Percentiles rank a stretch among this genome's conserved stretches.
phyloP scores from a whole-genome alignment of 2,113 vertebrate species.

The Sphyrna mokarran region DNA sequence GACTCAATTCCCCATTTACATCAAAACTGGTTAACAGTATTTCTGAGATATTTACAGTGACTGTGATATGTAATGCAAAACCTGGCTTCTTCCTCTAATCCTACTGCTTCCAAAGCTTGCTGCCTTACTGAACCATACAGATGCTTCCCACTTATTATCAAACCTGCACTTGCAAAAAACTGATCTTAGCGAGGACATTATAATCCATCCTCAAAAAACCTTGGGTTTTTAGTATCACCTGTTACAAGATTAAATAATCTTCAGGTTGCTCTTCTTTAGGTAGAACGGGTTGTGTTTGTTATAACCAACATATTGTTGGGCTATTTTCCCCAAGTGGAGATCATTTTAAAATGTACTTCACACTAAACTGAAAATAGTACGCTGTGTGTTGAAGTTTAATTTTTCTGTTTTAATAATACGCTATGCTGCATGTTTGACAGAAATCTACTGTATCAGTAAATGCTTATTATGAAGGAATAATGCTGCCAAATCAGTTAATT shows the following conservation, averaged over 20 bases:
- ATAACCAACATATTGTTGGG: not conserved
- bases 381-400: not conserved
- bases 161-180: not conserved
- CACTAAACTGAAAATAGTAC: not conserved
- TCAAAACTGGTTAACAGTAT: not conserved
- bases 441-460: not conserved
- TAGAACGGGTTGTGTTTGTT: not conserved
- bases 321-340: not conserved
- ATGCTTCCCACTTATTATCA: not conserved
- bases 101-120: not conserved
- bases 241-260: slow-evolving; percentile 15
- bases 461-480: not conserved
- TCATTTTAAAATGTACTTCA: not conserved
- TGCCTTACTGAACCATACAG: not conserved
- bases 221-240: not conserved
- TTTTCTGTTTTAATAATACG: not conserved
- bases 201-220: not conserved
- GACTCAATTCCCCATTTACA: not conserved
- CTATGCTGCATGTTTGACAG: not conserved
- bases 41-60: not conserved
- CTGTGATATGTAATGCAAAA: not conserved
- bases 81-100: not conserved
- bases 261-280: not conserved
- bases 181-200: not conserved
- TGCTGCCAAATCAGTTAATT: not conserved